Conservation (phyloP, 1,140 invertebrate species). For the Trichonephila inaurata region DNA sequence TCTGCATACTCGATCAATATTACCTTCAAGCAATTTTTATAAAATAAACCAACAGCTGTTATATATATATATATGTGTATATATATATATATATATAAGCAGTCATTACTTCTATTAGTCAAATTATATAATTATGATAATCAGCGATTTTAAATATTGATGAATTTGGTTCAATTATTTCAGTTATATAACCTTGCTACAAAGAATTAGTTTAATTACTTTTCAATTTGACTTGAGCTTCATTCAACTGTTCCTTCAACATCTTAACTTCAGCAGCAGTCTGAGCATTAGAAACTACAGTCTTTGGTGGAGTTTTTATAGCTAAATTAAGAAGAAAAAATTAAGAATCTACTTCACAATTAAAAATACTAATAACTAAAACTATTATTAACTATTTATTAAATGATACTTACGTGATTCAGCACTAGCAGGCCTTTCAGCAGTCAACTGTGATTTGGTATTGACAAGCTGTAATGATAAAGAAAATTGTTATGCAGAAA, state of each 20-base stretch:
- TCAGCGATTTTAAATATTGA: no score
- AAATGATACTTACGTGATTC: neutral
- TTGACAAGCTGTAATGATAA: neutral
- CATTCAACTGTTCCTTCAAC: constrained; percentile 87
- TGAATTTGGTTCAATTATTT: no score
- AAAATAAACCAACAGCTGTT: no score
- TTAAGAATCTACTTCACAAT: no score
- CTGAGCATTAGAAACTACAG: neutral
- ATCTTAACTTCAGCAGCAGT: constrained; percentile 83
- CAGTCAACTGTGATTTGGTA: neutral
- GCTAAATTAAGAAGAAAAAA: neutral
- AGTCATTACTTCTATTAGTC: no score
- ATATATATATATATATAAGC: no score
- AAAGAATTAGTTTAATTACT: constrained; percentile 27
- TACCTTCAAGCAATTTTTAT: no score
- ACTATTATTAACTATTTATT: neutral
- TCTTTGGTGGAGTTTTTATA: constrained; percentile 17
- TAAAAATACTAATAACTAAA: neutral
- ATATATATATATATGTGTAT: no score
- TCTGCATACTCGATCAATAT: no score
- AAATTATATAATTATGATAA: no score
- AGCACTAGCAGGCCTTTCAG: neutral
- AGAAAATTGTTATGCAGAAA: neutral
- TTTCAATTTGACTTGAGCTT: constrained; percentile 86
- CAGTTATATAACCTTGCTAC: neutral